phyloP scores from a whole-genome alignment of 2,888 invertebrate species.

The Teinopalpus imperialis region DNA sequence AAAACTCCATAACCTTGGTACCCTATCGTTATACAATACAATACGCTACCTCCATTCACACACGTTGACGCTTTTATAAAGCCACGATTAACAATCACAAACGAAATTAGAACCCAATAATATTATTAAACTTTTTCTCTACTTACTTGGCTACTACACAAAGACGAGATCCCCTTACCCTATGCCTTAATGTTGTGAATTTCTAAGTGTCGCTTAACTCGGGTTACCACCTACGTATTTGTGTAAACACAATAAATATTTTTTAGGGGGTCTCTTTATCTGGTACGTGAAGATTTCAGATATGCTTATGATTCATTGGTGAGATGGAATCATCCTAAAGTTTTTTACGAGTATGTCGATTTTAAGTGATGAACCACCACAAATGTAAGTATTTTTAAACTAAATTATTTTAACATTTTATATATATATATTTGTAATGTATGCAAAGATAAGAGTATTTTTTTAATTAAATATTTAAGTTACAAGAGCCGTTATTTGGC shows the following conservation, averaged over 20 bases:
- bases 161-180: constrained; percentile 51
- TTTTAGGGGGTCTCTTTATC: constrained; percentile 64
- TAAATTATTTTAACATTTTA: too few species aligned
- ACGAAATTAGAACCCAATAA: constrained; percentile 82
- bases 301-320: constrained; percentile 46
- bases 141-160: constrained; percentile 32
- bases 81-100: constrained; percentile 74
- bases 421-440: too few species aligned
- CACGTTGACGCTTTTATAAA: constrained; percentile 75
- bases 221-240: constrained; percentile 80
- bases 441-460: too few species aligned
- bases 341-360: too few species aligned
- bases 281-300: constrained; percentile 53
- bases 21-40: constrained; percentile 61
- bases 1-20: constrained; percentile 27
- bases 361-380: too few species aligned
- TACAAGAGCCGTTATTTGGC: too few species aligned
- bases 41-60: constrained; percentile 74
- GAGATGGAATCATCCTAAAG: constrained; percentile 29
- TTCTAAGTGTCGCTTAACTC: constrained; percentile 49
- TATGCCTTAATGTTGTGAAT: constrained; percentile 56
- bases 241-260: constrained; percentile 80
- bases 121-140: constrained; percentile 68
- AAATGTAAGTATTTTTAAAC: too few species aligned
- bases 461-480: too few species aligned